phyloP scores from a whole-genome alignment of 2,888 invertebrate species.

The Peribatodes rhomboidaria region DNA sequence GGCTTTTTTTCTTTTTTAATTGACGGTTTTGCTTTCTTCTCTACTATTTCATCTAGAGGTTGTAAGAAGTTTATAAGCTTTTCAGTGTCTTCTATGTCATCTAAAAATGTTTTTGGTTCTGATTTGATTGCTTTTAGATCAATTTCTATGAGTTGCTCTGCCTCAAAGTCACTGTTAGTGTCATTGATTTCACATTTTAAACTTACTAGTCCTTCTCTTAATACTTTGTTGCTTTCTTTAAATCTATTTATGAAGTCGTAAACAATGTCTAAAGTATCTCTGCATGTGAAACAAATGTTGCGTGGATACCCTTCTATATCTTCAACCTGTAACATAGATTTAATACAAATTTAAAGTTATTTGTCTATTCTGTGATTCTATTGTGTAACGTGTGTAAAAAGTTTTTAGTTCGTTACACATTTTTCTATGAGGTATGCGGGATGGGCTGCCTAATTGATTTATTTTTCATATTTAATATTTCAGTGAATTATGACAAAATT shows the following conservation, averaged over 20 bases:
- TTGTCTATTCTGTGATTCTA: background rate
- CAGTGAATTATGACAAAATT: too few relatives aligned
- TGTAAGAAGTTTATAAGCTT: constrained; percentile 51
- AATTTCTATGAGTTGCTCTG: constrained; percentile 46
- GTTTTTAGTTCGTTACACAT: too few relatives aligned
- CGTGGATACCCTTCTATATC: constrained; percentile 74
- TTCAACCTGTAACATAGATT: constrained; percentile 65
- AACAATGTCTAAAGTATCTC: constrained; percentile 61
- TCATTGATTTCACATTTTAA: constrained; percentile 65
- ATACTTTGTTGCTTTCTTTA: constrained; percentile 63
- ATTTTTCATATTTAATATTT: too few relatives aligned
- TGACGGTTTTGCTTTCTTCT: constrained; percentile 39
- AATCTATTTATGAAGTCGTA: constrained; percentile 70
- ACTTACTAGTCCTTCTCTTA: constrained; percentile 55
- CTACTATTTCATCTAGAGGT: constrained; percentile 45
- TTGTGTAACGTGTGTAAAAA: too few relatives aligned
- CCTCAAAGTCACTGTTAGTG: constrained; percentile 45
- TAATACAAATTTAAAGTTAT: background rate
- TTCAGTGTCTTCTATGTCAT: constrained; percentile 45
- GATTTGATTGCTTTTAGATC: constrained; percentile 53
- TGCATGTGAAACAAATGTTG: constrained; percentile 70
- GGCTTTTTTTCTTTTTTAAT: constrained; percentile 39
- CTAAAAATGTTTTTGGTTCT: constrained; percentile 49
- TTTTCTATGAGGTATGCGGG: too few relatives aligned
- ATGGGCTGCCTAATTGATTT: too few relatives aligned